Percentiles rank a stretch among this genome's conserved stretches.
These are phyloP conservation scores for Rhabdomys pumilio DNA, from an alignment of 2,797 vertebrate species.

Conservation along the genomic window DNA sequence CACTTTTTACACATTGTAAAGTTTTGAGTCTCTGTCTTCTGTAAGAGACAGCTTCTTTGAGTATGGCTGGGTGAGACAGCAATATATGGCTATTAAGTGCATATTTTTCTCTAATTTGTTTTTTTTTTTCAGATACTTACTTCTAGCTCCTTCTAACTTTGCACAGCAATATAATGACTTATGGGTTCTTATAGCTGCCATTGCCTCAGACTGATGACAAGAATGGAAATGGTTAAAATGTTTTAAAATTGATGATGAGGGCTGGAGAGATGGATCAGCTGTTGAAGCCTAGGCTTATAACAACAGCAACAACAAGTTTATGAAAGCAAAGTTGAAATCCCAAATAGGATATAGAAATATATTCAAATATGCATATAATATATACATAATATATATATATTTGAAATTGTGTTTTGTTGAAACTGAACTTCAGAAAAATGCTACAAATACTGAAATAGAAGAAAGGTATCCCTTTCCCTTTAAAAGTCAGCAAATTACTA, in stretches of 20 bases:
- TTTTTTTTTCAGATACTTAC: background rate
- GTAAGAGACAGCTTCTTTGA: background rate
- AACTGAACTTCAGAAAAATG: background rate
- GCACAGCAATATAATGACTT: background rate
- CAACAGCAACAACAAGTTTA: background rate
- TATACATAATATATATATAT: background rate
- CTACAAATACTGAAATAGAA: background rate
- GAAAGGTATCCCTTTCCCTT: background rate
- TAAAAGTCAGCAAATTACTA: background rate
- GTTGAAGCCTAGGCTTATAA: background rate
- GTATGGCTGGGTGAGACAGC: too few species aligned
- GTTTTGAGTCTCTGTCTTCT: background rate
- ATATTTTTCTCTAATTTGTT: background rate
- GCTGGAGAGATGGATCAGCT: background rate
- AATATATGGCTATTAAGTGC: background rate
- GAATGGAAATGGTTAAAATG: background rate
- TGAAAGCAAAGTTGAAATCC: background rate
- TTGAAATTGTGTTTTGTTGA: background rate
- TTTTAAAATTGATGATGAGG: background rate
- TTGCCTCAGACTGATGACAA: background rate
- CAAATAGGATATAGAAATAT: background rate
- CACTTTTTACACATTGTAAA: background rate
- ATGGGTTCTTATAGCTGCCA: too few species aligned
- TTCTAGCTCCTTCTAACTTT: background rate
- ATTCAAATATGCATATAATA: background rate